Conservation (phyloP, 1,140 invertebrate genomes). For the Macrotrachela quadricornifera region DNA sequence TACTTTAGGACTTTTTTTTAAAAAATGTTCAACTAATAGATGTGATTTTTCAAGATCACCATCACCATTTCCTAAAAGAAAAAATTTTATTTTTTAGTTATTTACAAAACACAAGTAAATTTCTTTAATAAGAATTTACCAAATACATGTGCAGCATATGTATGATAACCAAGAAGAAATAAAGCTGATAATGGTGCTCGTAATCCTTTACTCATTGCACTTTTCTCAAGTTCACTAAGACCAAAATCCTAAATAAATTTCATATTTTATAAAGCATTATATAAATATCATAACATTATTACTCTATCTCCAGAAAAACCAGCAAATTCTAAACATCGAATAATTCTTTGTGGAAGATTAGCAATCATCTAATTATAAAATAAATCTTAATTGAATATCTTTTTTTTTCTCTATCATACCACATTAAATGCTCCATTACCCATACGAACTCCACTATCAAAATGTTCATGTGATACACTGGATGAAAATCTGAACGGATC, state of each 20-base stretch:
- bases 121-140: conserved; percentile 17
- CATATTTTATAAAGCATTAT: too few relatives aligned
- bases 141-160: conserved; percentile 57
- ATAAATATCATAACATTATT: too few relatives aligned
- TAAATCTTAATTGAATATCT: background rate
- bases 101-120: too few relatives aligned
- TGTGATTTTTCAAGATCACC: too few relatives aligned
- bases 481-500: too few relatives aligned
- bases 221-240: too few relatives aligned
- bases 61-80: too few relatives aligned
- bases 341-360: conserved; percentile 55
- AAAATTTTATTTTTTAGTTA: too few relatives aligned
- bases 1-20: too few relatives aligned
- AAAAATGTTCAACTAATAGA: too few relatives aligned
- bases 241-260: too few relatives aligned
- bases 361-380: conserved; percentile 52
- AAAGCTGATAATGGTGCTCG: conserved; percentile 60
- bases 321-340: conserved; percentile 74
- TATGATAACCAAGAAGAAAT: conserved; percentile 56
- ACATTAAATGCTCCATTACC: conserved; percentile 81
- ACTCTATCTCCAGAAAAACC: conserved; percentile 81
- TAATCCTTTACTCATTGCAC: conserved; percentile 36
- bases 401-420: conserved; percentile 26
- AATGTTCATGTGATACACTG: conserved; percentile 38
- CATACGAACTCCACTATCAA: conserved; percentile 73